Evolutionary conservation across 2,888 invertebrate genomes (phyloP), one percentile per base, ranked within the genome.

Genomic region (Lithophane socia): DNA sequence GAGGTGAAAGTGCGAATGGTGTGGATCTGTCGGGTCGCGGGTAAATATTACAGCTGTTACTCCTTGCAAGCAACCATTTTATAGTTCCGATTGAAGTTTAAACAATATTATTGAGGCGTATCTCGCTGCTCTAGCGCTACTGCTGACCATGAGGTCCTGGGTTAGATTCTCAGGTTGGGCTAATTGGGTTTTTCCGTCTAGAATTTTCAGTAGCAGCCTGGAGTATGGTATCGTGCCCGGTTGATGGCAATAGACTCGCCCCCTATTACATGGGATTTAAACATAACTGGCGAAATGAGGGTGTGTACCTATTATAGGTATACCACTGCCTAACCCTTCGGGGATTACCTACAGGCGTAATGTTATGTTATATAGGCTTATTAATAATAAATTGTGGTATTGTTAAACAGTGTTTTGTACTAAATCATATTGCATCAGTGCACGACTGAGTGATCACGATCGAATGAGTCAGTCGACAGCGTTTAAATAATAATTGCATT

Each of bases 1-100:
- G 64, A 84, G 81, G 80, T 87, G 86, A 86, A 87, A 86, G 87
- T 87, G 79, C 24, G 69, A 73, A 79, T 75, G 77, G 49, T 24
- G 77, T 75, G 83, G 79, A 87, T 81, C 61, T 64, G 67, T 3
- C 12, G 71, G 71, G 75, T 86, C 76, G 42, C 75, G 70, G 71
- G 68, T 65, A 76, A 77, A 87, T 77, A 77, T 81, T 66, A 75
- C 71, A 67, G 56, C 56, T 74, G 52, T 47, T 77, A 47, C 63
- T 77, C 77, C 64, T 76, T 79, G 71, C 68, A 70, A 72, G 74
- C 56, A 74, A 73, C 54, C n/a, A 66, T 67, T 79, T 68, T 52
- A 66, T 61, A 66, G 61, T 73, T 73, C 29, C 4, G 63, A 79
- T 63, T 77, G 16, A 61, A 61, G 37, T 56, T 52, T 60, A 54